phyloP scores from a whole-genome alignment of 2,113 vertebrate species.

The Lathamus discolor region DNA sequence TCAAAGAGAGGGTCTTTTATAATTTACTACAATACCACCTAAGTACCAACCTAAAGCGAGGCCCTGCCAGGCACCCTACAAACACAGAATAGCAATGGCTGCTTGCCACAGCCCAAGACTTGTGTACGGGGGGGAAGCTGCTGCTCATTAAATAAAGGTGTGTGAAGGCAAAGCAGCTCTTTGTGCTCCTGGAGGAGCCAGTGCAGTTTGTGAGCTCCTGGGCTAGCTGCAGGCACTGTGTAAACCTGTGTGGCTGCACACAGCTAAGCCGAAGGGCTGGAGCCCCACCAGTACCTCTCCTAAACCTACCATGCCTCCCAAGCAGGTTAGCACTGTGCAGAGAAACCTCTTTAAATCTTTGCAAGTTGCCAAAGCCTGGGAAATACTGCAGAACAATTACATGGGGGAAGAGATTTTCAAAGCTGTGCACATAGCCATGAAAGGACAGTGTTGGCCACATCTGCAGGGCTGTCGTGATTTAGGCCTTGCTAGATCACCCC shows the following conservation, averaged over 20 bases:
- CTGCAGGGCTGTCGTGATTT: background rate
- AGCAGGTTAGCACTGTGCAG: background rate
- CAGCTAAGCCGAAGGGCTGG: background rate
- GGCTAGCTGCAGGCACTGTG: background rate
- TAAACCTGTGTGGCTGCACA: background rate
- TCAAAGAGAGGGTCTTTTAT: constrained; percentile 51
- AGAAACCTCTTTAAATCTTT: background rate
- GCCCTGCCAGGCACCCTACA: constrained; percentile 18
- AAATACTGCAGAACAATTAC: background rate
- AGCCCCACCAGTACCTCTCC: background rate
- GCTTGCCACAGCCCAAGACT: background rate
- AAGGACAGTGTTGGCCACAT: background rate
- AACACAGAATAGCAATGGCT: background rate
- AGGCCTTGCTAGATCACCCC: background rate
- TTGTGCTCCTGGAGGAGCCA: background rate
- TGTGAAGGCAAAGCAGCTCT: background rate
- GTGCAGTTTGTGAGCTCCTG: background rate
- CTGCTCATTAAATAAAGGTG: constrained; percentile 29
- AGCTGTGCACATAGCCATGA: background rate
- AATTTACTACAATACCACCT: constrained; percentile 20
- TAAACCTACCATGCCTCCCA: background rate
- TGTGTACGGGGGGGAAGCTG: background rate
- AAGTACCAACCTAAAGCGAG: background rate
- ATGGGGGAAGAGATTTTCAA: background rate
- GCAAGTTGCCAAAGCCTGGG: background rate